A percentile compares a stretch with the other conserved stretches of the same genome.
Evolutionary conservation across 2,888 invertebrate genomes (phyloP).

Genomic region (Sturmia bella): DNA sequence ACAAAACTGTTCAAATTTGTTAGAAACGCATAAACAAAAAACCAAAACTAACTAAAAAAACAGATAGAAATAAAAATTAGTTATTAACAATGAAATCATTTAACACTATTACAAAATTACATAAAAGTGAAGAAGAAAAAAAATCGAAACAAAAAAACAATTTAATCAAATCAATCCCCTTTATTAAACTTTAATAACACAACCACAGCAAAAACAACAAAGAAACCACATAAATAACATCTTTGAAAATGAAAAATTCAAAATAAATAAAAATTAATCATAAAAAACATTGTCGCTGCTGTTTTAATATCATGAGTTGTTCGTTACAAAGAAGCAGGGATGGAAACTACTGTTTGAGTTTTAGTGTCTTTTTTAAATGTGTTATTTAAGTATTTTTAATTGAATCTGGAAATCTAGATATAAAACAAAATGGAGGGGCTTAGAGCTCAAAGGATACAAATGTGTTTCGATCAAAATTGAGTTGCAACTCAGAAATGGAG

Average conservation of each 20-base stretch:
- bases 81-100: conserved; percentile 59
- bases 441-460: no score
- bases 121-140: conserved; percentile 53
- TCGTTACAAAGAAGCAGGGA: neutral
- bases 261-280: conserved; percentile 78
- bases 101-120: conserved; percentile 60
- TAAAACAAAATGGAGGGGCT: no score
- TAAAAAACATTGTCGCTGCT: conserved; percentile 68
- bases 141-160: conserved; percentile 33
- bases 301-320: conserved; percentile 33
- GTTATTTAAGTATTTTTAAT: no score
- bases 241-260: conserved; percentile 70
- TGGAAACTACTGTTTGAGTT: neutral
- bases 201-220: conserved; percentile 21
- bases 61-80: conserved; percentile 44
- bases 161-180: conserved; percentile 65
- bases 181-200: conserved; percentile 63
- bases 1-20: conserved; percentile 52
- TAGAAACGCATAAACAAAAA: conserved; percentile 16
- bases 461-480: no score
- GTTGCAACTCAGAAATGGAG: no score
- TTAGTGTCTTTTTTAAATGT: no score
- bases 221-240: conserved; percentile 36
- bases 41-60: conserved; percentile 28
- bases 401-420: no score